A percentile compares a stretch with the other conserved stretches of the same genome.
phyloP scores from a whole-genome alignment of 2,888 invertebrate genomes.

The Anagyrus pseudococci region DNA sequence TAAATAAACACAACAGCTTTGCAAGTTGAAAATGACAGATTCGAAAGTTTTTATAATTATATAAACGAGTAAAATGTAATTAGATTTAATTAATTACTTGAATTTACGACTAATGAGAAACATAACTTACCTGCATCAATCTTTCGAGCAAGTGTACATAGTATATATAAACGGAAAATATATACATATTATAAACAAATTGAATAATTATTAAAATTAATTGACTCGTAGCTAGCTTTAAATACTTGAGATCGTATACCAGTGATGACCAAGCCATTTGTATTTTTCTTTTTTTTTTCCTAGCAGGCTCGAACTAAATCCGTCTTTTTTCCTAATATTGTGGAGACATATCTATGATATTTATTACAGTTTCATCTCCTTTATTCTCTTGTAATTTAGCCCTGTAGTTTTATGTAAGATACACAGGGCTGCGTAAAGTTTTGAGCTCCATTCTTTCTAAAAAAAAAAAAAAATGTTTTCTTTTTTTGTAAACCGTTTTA shows the following conservation, averaged over 20 bases:
- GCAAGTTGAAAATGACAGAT: background rate
- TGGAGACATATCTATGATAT: too few species aligned
- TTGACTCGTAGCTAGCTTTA: conserved; percentile 18
- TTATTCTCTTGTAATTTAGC: too few species aligned
- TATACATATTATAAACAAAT: conserved; percentile 22
- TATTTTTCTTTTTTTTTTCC: conserved; percentile 22
- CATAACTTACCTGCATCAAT: conserved; percentile 17
- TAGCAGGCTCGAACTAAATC: too few species aligned
- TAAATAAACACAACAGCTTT: background rate
- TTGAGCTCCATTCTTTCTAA: too few species aligned
- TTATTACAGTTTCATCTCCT: too few species aligned
- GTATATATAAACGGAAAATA: conserved; percentile 29
- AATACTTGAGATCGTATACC: conserved; percentile 19
- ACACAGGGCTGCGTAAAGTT: too few species aligned
- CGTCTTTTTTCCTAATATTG: too few species aligned
- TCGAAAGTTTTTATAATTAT: background rate
- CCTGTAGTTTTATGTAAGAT: too few species aligned
- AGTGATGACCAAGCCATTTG: conserved; percentile 32
- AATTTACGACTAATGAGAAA: conserved; percentile 1
- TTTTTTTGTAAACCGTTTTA: too few species aligned
- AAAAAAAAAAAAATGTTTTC: too few species aligned
- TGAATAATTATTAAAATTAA: conserved; percentile 27
- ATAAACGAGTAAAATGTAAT: background rate
- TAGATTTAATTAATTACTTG: background rate
- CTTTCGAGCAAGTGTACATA: conserved; percentile 30